Base-by-base conservation (phyloP, 2,113 vertebrate species). In the Ramphastos sulfuratus region DNA sequence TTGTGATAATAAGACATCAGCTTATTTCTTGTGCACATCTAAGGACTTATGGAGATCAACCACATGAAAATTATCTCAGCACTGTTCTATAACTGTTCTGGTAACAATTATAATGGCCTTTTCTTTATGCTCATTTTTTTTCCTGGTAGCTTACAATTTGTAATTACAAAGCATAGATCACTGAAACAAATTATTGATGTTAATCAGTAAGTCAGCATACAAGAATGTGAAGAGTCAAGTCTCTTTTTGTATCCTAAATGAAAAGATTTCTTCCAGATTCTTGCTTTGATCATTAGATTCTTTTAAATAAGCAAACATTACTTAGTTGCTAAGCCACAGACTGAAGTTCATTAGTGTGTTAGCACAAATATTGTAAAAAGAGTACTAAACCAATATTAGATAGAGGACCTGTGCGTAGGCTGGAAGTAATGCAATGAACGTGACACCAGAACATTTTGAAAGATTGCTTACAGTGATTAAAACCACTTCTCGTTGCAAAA, bases 271-370 rank as follows among this genome's bases (percentile, higher is more conserved):
- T 86, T 78, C 35, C 85, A 95, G 80, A 91, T 94, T 96, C 77
- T 79, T 95, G 69, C 90, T 95, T 96, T 95, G 93, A 92, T 94
- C 83, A 59, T 92, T 84, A 93, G 63, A 42, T 67, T 89, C 56
- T 82, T 63, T 94, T 86, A 94, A 82, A 78, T 88, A 94, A 94
- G 87, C 82, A 94, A 94, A 96, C 83, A 90, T 88, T 90, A 82
- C 85, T 95, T 96, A 88, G 95, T 94, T 95, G 95, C 87, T 95
- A 95, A 93, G 88, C 85, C 87, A 90, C 91, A 84, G 87, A 4
- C 87, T 92, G 73, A 83, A 89, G 82, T 84, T 96, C 93, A 90
- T 94, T 96, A 95, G 63, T 66, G 73, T 88, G 90, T 84, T 91
- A 95, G 91, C 77, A 84, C 90, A 94, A 94, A 92, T 96, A 95